These are phyloP conservation scores for Hirudinaria manillensis DNA, from an alignment of 2,888 invertebrate genomes.

Conservation along the genomic window DNA sequence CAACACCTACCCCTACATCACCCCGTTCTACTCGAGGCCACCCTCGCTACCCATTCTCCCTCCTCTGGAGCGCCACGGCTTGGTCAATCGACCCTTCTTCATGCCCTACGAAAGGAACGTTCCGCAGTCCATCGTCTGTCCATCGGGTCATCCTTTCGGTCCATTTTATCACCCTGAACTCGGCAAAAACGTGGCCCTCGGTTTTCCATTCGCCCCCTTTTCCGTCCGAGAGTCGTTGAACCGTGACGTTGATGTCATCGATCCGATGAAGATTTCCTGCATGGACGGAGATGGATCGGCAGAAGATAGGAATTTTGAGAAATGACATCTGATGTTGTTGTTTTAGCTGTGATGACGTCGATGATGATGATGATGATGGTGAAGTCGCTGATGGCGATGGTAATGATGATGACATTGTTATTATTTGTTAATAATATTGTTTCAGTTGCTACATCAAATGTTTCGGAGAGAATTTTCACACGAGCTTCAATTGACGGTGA, in stretches of 20 bases:
- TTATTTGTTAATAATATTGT: neutral
- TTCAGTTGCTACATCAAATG: neutral
- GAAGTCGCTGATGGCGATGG: conserved; percentile 25
- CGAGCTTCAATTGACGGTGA: no score
- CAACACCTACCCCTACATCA: neutral
- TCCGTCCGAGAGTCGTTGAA: neutral
- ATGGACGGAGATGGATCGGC: no score
- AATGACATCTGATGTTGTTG: conserved; percentile 5
- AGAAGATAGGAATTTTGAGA: no score
- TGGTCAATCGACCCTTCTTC: neutral
- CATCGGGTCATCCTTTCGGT: neutral
- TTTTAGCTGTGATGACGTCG: conserved; percentile 21
- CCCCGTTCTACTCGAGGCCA: neutral
- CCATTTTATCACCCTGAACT: neutral
- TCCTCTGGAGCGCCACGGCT: neutral
- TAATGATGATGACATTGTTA: conserved; percentile 26
- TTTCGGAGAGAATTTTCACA: no score
- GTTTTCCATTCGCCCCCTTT: neutral
- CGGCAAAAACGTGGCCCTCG: neutral
- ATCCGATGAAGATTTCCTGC: neutral
- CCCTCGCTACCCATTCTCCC: neutral
- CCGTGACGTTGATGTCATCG: conserved; percentile 5
- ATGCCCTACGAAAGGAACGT: neutral
- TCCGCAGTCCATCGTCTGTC: neutral
- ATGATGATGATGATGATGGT: conserved; percentile 29